phyloP scores from a whole-genome alignment of 2,797 vertebrate species.

The Micrastur ruficollis region DNA sequence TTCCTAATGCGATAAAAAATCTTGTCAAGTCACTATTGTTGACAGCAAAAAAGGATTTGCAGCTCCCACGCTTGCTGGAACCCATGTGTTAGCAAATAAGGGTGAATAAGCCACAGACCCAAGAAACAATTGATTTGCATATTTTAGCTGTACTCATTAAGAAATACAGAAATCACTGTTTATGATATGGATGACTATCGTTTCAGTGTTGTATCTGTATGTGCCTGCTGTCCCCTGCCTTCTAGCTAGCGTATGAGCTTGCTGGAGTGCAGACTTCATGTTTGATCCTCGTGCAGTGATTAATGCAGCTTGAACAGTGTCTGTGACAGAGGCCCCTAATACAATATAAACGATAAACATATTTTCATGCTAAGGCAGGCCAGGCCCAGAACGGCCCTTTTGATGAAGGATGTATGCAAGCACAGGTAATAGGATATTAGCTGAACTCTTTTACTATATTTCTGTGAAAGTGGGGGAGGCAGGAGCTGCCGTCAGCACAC shows the following conservation, averaged over 20 bases:
- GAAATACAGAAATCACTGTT: background rate
- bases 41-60: background rate
- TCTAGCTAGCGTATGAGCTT: background rate
- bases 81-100: background rate
- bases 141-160: background rate
- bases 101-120: background rate
- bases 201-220: background rate
- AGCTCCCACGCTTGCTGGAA: background rate
- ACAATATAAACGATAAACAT: rapidly evolving
- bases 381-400: background rate
- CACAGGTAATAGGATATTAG: background rate
- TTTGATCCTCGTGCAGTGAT: background rate
- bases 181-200: background rate
- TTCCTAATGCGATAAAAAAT: background rate
- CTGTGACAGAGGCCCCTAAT: background rate
- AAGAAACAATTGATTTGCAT: background rate
- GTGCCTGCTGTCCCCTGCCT: background rate
- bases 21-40: background rate
- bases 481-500: background rate
- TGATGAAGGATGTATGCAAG: background rate
- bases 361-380: background rate
- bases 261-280: background rate
- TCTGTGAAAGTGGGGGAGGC: background rate
- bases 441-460: background rate
- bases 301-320: background rate